Evolutionary conservation across 2,113 vertebrate genomes (phyloP).

Genomic region (Enhydra lutris): DNA sequence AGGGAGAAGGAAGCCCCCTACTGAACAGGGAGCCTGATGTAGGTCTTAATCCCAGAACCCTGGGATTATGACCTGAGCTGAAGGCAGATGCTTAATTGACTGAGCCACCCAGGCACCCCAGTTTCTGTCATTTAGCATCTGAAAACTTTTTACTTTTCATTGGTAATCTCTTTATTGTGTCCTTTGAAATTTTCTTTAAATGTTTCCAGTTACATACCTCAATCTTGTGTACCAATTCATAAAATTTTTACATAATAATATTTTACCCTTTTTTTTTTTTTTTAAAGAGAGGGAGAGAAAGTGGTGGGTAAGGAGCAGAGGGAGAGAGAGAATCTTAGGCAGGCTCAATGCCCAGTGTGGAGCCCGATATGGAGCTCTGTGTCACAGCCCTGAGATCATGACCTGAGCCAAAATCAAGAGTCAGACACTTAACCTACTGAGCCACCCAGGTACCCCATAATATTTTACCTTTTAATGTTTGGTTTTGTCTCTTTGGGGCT

Average conservation of each 20-base stretch:
- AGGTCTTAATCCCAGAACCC: neutral
- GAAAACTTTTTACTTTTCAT: neutral
- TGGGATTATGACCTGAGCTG: neutral
- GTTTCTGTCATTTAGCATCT: neutral
- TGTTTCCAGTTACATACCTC: neutral
- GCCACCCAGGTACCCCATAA: neutral
- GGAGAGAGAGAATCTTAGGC: neutral
- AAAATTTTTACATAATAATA: neutral
- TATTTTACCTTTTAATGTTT: neutral
- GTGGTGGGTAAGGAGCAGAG: neutral
- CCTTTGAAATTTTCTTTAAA: constrained; percentile 20
- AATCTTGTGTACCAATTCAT: neutral
- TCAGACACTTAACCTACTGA: neutral
- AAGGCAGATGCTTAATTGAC: neutral
- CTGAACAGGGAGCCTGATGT: neutral
- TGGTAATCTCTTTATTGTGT: neutral
- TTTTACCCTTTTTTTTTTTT: neutral
- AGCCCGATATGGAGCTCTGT: neutral
- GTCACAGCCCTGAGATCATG: neutral
- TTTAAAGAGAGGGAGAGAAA: neutral
- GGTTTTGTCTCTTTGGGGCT: neutral
- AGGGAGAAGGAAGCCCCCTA: neutral
- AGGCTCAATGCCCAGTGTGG: neutral
- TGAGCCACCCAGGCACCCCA: neutral
- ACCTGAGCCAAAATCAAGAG: neutral